phyloP scores from a whole-genome alignment of 2,113 vertebrate species.

The Pedionomus torquatus region DNA sequence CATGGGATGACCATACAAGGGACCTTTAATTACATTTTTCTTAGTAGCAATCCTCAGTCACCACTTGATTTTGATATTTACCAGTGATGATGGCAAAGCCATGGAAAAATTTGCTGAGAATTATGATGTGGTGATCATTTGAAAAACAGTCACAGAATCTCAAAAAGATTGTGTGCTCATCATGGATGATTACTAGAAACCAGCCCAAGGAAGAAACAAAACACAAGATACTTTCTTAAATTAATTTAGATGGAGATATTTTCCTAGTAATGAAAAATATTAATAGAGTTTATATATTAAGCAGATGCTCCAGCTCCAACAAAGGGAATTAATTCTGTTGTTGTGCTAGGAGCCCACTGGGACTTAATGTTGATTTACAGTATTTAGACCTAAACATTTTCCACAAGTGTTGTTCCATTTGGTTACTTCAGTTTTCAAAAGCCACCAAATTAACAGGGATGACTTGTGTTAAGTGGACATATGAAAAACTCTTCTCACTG shows the following conservation, averaged over 20 bases:
- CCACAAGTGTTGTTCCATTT: neutral
- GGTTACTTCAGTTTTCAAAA: neutral
- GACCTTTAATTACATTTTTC: neutral
- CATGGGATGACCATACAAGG: neutral
- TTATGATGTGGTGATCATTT: neutral
- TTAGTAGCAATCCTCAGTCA: neutral
- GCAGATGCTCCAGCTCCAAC: neutral
- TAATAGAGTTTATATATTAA: neutral
- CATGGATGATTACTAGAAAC: neutral
- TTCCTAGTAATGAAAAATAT: neutral
- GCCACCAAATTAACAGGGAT: neutral
- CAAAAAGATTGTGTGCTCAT: neutral
- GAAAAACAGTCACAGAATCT: neutral
- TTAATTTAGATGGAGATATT: neutral
- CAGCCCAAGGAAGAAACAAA: neutral
- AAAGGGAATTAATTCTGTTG: neutral
- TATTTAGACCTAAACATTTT: neutral
- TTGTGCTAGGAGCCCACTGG: neutral
- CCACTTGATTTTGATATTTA: neutral
- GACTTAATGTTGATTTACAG: neutral
- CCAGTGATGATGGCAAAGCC: neutral
- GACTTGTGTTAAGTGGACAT: neutral
- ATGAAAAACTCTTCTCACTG: neutral
- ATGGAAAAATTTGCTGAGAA: neutral
- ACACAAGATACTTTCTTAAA: neutral